phyloP scores from a whole-genome alignment of 2,888 invertebrate genomes.

The Alloplasta piceator region DNA sequence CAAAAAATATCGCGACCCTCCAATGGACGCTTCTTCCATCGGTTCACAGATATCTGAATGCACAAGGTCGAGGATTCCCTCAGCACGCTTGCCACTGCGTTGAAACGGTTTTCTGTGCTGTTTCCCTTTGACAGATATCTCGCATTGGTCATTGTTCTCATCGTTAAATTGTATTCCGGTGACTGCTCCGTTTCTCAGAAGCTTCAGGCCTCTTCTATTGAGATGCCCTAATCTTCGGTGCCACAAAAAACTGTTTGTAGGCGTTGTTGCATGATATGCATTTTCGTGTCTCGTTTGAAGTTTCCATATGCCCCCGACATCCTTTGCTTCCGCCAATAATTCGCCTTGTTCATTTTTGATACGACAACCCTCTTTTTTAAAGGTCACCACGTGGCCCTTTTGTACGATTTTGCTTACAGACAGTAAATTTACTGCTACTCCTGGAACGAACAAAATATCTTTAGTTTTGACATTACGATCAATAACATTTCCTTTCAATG shows the following conservation, averaged over 20 bases:
- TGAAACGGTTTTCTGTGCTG: constrained; percentile 67
- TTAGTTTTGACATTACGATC: constrained; percentile 12
- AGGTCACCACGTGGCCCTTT: constrained; percentile 32
- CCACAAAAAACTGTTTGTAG: constrained; percentile 65
- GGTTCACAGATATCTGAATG: constrained; percentile 79
- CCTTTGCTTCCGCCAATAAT: constrained; percentile 7
- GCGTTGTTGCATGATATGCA: constrained; percentile 54
- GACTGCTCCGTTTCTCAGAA: constrained; percentile 55
- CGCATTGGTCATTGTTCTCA: constrained; percentile 49
- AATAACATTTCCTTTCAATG: constrained; percentile 46
- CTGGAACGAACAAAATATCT: constrained; percentile 57
- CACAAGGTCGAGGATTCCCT: constrained; percentile 72
- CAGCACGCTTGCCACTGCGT: constrained; percentile 61
- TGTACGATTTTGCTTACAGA: constrained; percentile 60
- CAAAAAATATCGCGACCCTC: constrained; percentile 73
- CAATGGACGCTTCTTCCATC: constrained; percentile 76
- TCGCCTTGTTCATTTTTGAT: constrained; percentile 5
- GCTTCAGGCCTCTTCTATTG: constrained; percentile 54
- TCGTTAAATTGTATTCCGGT: constrained; percentile 29
- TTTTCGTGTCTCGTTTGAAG: neutral
- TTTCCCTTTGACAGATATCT: constrained; percentile 70
- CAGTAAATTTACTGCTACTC: constrained; percentile 63
- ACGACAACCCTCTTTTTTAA: constrained; percentile 21
- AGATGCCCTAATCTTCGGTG: constrained; percentile 70
- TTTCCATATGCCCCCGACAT: constrained; percentile 23